Conservation (phyloP, 2,113 vertebrate species). For the Riparia riparia region DNA sequence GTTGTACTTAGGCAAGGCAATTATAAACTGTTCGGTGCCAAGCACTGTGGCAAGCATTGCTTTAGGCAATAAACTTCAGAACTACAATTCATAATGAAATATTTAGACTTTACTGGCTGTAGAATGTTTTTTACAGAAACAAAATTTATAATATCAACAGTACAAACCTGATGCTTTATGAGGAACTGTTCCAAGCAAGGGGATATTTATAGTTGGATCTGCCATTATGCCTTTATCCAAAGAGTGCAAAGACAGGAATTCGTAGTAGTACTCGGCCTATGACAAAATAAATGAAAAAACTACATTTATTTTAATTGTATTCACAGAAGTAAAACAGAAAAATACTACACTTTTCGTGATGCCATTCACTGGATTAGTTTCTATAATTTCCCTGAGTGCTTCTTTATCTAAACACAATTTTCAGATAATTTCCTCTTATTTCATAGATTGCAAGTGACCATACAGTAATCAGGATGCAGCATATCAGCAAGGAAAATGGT, state of each 20-base stretch:
- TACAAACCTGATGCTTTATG: slow-evolving; percentile 88
- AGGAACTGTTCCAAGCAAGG: slow-evolving; percentile 85
- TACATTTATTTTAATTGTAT: background rate
- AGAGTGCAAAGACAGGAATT: slow-evolving; percentile 89
- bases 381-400: background rate
- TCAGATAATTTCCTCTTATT: background rate
- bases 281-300: slow-evolving; percentile 59
- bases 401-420: background rate
- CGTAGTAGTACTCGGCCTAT: slow-evolving; percentile 90
- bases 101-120: background rate
- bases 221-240: slow-evolving; percentile 92
- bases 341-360: background rate
- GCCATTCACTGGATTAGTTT: background rate
- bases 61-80: background rate
- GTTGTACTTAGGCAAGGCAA: background rate
- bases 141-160: background rate
- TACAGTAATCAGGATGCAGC: background rate
- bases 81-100: background rate
- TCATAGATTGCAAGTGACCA: background rate
- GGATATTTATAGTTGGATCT: slow-evolving; percentile 87
- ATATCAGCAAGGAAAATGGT: background rate
- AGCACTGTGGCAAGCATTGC: background rate
- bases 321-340: background rate
- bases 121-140: background rate
- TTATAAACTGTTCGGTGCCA: background rate